Evolutionary conservation across 2,113 vertebrate species (phyloP), one percentile per base, ranked within the genome.

Genomic region (Melozone crissalis): DNA sequence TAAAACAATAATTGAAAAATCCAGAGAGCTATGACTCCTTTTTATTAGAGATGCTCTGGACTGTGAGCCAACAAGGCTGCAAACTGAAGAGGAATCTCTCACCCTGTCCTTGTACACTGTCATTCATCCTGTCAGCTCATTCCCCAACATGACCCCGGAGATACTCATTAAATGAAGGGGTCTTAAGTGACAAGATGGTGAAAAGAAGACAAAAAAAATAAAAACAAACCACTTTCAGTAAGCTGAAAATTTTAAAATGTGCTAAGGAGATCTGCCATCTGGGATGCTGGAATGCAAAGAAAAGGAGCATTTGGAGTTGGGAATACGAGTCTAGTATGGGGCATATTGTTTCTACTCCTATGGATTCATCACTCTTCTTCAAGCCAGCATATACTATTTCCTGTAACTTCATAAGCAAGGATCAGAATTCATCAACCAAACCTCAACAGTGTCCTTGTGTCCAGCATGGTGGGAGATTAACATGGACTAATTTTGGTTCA

Each of bases 1-100:
- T 79, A 90, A 91, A 97, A 86, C 46, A 89, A 43, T 85, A 83
- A 95, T 51, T 80, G 87, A 94, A 93, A 96, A 91, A 86, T 44
- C 55, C 46, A 39, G 54, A 94, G 57, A 94, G 35, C 23, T 68
- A 61, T 79, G 91, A 94, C 43, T 93, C 55, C 21, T 68, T 95
- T 91, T 94, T 88, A 61, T 94, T 84, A 92, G 66, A 90, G 35
- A 59, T 43, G 26, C 7, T 71, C n/a, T 5, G 15, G 82, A 80
- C 37, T 95, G 27, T 49, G 41, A 31, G 41, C 44, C 66, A 84
- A 71, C 30, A 81, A 92, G 88, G 52, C 15, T 79, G 62, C 49
- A 94, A 71, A 87, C 23, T 41, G 11, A 68, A 91, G 61, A 7
- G 41, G 35, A 77, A 73, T 72, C n/a, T 73, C 69, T 87, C 67